Evolutionary conservation across 1,140 invertebrate genomes (phyloP).

Genomic region (Antheraea pernyi): DNA sequence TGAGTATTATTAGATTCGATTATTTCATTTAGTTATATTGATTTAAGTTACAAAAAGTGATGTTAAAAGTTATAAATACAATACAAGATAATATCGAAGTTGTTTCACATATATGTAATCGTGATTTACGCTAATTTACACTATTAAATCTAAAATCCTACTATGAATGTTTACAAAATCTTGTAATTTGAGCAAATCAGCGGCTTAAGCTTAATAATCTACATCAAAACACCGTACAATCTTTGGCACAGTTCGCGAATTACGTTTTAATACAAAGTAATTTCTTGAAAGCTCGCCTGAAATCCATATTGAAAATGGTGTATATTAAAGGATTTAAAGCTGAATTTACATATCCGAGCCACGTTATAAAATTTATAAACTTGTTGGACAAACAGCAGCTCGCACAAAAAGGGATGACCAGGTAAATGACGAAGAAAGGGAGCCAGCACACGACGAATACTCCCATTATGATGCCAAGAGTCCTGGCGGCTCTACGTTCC

Average conservation of each 20-base stretch:
- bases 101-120: neutral
- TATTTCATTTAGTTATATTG: conserved; percentile 10
- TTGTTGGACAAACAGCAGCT: conserved; percentile 88
- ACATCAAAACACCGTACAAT: conserved; percentile 20
- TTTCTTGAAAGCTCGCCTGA: conserved; percentile 95
- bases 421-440: conserved; percentile 97
- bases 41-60: conserved; percentile 13
- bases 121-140: neutral
- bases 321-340: conserved; percentile 98
- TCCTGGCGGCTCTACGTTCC: conserved; percentile 94
- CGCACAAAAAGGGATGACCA: conserved; percentile 92
- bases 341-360: conserved; percentile 98
- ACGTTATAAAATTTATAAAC: conserved; percentile 94
- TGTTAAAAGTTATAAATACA: conserved; percentile 16
- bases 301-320: conserved; percentile 98
- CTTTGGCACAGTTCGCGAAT: conserved; percentile 52
- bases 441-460: conserved; percentile 98
- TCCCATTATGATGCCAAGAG: conserved; percentile 96
- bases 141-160: conserved; percentile 9
- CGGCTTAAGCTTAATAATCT: conserved; percentile 39
- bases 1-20: conserved; percentile 32
- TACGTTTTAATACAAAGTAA: conserved; percentile 84
- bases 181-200: conserved; percentile 61
- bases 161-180: conserved; percentile 11
- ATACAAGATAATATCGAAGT: conserved; percentile 10